Base-by-base conservation (phyloP, 2,888 invertebrate species). In the Spodoptera exigua region DNA sequence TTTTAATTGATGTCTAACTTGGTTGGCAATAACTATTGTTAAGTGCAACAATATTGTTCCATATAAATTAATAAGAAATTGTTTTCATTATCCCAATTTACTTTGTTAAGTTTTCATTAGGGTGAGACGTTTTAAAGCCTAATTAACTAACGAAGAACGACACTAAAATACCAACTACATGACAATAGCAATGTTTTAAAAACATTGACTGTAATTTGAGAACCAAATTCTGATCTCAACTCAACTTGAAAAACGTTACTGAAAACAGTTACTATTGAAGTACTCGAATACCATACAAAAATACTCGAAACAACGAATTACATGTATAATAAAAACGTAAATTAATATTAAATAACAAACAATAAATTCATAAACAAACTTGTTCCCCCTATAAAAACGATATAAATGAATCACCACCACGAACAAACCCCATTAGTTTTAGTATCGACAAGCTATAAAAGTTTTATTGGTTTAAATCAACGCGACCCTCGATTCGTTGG, bases 381-480 rank as follows among this genome's bases (percentile, higher is more conserved):
- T 65, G 44, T 27, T 27, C 36, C 51, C 57, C 21, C 40, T 44
- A 58, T 65, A 71, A 53, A 61, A 71, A 37, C 47, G 37, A 44
- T 40, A 70, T 70, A 63, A 56, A 68, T 41, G 67, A 53, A 70
- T 57, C 53, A 57, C 47, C 66, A 65, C 58, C 54, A 45, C 66
- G 51, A 61, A 73, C 69, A 73, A 74, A 76, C 76, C 74, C 65
- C 48, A 76, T 61, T 55, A 62, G 47, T 63, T 76, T 61, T 52
- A 45, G 51, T 68, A 76, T 74, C 54, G 61, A 59, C 65, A 59
- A 51, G 46, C 44, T 36, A 66, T 76, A 76, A 75, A 75, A 65
- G 54, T 63, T 69, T 65, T 65, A 76, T 69, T 68, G 58, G 56
- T 51, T 74, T 76, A 65, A 72, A 76, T 76, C 69, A 70, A 17